Base-by-base conservation (phyloP, 1,140 invertebrate species). In the Heliconius nattereri region DNA sequence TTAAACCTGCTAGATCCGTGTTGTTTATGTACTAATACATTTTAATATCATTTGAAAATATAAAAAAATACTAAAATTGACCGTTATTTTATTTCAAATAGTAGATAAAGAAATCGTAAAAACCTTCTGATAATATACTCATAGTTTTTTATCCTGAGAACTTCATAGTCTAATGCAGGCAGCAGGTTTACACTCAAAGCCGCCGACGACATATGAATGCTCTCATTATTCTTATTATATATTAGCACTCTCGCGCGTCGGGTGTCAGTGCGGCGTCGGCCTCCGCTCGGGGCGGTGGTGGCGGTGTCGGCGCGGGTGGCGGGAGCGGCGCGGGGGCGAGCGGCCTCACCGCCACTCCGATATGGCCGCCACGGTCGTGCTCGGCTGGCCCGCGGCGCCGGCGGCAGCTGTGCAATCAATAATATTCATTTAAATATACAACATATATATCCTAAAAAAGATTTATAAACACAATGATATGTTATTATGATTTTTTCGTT, bases 261-360 rank as follows among this genome's bases (percentile, higher is more conserved):
- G 37, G 52, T 54, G 40, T 70, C 16, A 26, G n/a, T 16, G 45
- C 8, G 37, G 40, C 40, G 37, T 49, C 19, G 57, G 23, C 70
- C 71, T 75, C 71, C 37, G 57, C 70, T 37, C 35, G 66, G 70
- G 74, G 29, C 54, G 23, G 73, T n/a, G 35, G 72, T 40, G 32
- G 60, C 37, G n/a, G 71, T 45, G 45, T 20, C 37, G 54, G 71
- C 49, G 23, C 23, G 16, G 49, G 71, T 23, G 32, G 26, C 8
- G 35, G 20, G 71, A 20, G 71, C 23, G 78, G 52, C 35, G 76
- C 54, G 79, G 49, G 70, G 35, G 57, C 70, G 73, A 54, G 60
- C 16, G 35, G 52, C 83, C 88, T 91, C 91, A 91, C 91, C 91
- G 91, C 89, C 91, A 91, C 87, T 92, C 91, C 29, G 89, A 84